Evolutionary conservation across 23 tunicate genomes (phyloP), one percentile per base, ranked within the genome.

Genomic region (Trididemnum miniatum): DNA sequence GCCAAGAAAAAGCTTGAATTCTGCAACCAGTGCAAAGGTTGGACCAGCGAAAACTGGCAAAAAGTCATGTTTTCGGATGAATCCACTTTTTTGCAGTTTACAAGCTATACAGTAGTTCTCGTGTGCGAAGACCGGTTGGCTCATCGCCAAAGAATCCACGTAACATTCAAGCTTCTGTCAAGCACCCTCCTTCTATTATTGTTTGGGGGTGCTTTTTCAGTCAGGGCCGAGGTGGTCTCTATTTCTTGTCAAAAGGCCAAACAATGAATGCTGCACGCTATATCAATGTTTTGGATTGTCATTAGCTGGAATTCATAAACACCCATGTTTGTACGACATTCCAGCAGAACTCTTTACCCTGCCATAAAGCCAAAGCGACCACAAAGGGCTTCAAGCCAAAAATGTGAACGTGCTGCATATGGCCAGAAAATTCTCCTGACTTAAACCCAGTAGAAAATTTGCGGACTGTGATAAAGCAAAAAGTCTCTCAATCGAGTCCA

Each of bases 111-210:
- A n/a, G n/a, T n/a, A n/a, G n/a, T 22, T 27, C 30, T 34, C 32
- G 38, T n/a, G 79, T 73, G 59, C 82, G 27, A 52, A 77, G 39
- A 77, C 82, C 66, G 12, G 5, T 77, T 77, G 82, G 82, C 82
- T 77, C 82, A 12, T 77, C 82, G 31, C 67, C 67, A 57, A 67
- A 20, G 67, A 77, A 77, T n/a, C n/a, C n/a, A n/a, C n/a, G n/a
- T n/a, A n/a, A n/a, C n/a, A n/a, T n/a, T n/a, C n/a, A n/a, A n/a
- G n/a, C n/a, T n/a, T n/a, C n/a, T n/a, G n/a, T n/a, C n/a, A n/a
- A n/a, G n/a, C n/a, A n/a, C n/a, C n/a, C 82, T 77, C 82, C 30
- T 52, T 62, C 67, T 54, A n/a, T n/a, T n/a, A n/a, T n/a, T n/a
- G n/a, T n/a, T n/a, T n/a, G n/a, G n/a, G n/a, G n/a, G n/a, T n/a